phyloP scores from a whole-genome alignment of 2,888 invertebrate genomes.

The Xylota segnis region DNA sequence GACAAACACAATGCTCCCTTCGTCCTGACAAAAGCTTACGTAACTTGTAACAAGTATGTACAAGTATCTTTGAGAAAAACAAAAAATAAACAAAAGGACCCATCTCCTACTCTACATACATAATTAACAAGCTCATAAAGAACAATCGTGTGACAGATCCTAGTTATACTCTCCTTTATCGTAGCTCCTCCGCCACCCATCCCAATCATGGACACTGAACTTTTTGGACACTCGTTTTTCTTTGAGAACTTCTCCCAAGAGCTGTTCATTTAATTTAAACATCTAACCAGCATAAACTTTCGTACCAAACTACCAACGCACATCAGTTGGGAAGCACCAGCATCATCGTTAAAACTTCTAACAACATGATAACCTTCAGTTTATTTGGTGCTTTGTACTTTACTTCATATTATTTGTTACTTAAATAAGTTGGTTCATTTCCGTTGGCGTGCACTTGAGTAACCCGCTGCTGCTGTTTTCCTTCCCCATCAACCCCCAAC shows the following conservation, averaged over 20 bases:
- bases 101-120: not conserved
- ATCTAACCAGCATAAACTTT: slow-evolving; percentile 26
- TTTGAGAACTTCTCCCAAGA: slow-evolving; percentile 8
- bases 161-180: not conserved
- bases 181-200: not conserved
- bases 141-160: not conserved
- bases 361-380: slow-evolving; percentile 29
- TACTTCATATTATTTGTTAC: slow-evolving; percentile 23
- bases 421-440: slow-evolving; percentile 28
- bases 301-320: not conserved
- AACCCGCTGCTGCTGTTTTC: not conserved
- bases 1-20: too few species aligned
- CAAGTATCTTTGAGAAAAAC: too few species aligned
- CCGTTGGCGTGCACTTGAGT: slow-evolving; percentile 25
- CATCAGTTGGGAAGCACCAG: not conserved
- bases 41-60: too few species aligned
- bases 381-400: slow-evolving; percentile 32
- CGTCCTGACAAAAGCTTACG: too few species aligned
- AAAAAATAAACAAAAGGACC: not conserved
- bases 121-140: not conserved
- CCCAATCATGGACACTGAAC: not conserved
- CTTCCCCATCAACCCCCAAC: not conserved
- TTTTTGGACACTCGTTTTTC: slow-evolving; percentile 4
- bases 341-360: slow-evolving; percentile 21
- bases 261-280: slow-evolving; percentile 23